Conservation (phyloP, 2,797 vertebrate genomes). For the Lepilemur ruficaudatus region DNA sequence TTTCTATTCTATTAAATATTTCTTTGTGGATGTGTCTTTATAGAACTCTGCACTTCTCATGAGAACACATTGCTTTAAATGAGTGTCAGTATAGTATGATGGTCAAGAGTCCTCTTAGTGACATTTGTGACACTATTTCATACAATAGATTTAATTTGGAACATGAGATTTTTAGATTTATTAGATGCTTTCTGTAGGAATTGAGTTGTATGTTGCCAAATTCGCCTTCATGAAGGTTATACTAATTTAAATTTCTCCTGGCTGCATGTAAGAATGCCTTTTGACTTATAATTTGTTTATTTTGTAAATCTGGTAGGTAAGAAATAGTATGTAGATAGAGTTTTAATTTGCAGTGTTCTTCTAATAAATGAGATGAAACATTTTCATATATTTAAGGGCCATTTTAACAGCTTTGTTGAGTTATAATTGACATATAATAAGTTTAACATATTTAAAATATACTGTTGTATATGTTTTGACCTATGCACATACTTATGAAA, state of each 20-base stretch:
- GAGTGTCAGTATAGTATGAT: not conserved
- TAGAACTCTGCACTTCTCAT: not conserved
- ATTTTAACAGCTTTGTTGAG: not conserved
- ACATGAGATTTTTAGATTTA: not conserved
- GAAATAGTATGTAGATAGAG: not conserved
- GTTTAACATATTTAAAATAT: not conserved
- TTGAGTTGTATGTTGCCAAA: not conserved
- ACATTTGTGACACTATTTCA: not conserved
- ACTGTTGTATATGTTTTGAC: not conserved
- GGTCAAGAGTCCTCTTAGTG: not conserved
- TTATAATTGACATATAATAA: not conserved
- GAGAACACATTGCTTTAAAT: not conserved
- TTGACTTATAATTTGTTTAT: not conserved
- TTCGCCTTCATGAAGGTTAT: not conserved
- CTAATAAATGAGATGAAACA: not conserved
- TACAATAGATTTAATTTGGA: not conserved
- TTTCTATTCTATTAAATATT: constrained; percentile 75
- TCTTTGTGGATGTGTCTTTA: constrained; percentile 38
- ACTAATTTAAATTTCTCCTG: not conserved
- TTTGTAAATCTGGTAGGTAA: not conserved
- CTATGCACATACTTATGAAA: not conserved
- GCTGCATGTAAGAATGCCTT: not conserved
- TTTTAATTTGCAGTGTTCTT: not conserved
- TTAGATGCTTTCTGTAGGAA: constrained; percentile 14
- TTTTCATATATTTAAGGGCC: not conserved